Conservation (phyloP, 2,888 invertebrate genomes). For the Imbricaverruca yamaguchii region DNA sequence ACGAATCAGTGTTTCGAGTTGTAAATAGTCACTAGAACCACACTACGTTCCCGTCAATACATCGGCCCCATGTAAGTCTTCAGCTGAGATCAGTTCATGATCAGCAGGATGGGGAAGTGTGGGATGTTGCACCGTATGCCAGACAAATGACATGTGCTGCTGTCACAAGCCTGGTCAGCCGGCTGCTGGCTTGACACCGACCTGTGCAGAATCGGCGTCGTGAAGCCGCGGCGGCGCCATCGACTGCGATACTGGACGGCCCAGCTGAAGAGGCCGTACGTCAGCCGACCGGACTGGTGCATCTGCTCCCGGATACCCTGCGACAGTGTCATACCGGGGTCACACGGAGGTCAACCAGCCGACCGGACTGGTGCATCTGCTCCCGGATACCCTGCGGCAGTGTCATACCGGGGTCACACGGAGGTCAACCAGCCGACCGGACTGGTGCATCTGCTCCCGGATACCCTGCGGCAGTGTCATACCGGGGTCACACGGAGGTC, state of each 20-base stretch:
- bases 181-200: background rate
- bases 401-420: no score
- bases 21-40: no score
- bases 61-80: no score
- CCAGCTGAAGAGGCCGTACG: background rate
- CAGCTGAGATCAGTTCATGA: no score
- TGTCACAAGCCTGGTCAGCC: no score
- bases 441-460: background rate
- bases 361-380: background rate
- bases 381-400: constrained; percentile 3
- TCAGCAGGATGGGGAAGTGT: no score
- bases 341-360: background rate
- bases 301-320: constrained; percentile 17
- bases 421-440: background rate
- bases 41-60: no score
- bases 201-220: constrained; percentile 14
- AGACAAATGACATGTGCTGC: no score
- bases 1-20: no score
- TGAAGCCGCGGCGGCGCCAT: constrained; percentile 15
- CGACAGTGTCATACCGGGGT: no score
- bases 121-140: no score
- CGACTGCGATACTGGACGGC: background rate
- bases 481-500: no score
- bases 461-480: background rate
- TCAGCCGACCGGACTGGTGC: background rate